Percentiles rank a stretch among this genome's conserved stretches.
phyloP scores from a whole-genome alignment of 2,797 vertebrate species.

The Lagodon rhomboides region DNA sequence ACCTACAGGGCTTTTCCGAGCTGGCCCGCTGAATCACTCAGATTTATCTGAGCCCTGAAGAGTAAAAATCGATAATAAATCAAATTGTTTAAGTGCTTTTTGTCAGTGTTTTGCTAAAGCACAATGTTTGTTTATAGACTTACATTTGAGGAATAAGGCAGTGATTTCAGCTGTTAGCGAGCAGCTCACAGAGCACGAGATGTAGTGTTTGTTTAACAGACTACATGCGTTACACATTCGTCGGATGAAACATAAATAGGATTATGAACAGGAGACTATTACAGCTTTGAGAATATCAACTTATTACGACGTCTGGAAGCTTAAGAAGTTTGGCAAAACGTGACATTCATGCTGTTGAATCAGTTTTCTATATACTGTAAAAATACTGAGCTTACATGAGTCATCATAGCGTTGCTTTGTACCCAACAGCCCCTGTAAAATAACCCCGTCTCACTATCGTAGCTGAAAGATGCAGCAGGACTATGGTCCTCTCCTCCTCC shows the following conservation, averaged over 20 bases:
- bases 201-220: slow-evolving; percentile 24
- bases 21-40: slow-evolving; percentile 7
- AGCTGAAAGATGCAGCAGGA: not conserved
- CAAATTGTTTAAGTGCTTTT: slow-evolving; percentile 5
- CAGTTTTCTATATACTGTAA: not conserved
- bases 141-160: slow-evolving; percentile 5
- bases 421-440: not conserved
- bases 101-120: slow-evolving; percentile 15
- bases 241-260: not conserved
- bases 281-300: not conserved
- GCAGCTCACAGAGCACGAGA: not conserved
- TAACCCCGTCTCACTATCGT: not conserved
- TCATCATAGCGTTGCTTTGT: not conserved
- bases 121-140: slow-evolving; percentile 15
- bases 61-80: slow-evolving; percentile 26
- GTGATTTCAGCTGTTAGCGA: slow-evolving; percentile 3
- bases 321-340: not conserved
- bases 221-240: not conserved
- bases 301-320: not conserved
- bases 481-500: too few relatives aligned
- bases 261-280: not conserved
- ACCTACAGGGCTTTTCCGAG: slow-evolving; percentile 10
- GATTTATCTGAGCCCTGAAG: not conserved
- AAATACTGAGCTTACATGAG: not conserved
- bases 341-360: not conserved